Evolutionary conservation across 2,113 vertebrate species (phyloP).

Genomic region (Tragelaphus imberbis): DNA sequence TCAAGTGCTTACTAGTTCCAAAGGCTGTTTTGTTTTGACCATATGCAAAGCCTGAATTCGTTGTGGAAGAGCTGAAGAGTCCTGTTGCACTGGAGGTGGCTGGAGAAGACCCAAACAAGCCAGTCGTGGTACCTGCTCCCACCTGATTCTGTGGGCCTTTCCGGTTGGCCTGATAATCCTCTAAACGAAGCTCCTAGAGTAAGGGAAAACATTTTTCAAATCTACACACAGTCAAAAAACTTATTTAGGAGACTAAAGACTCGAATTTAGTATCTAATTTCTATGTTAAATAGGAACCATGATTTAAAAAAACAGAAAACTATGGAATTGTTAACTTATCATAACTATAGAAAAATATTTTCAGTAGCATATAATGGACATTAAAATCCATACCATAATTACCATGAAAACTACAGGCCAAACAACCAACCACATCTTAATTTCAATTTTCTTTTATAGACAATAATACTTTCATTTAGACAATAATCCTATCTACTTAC

Average conservation of each 20-base stretch:
- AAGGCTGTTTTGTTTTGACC: slow-evolving; percentile 91
- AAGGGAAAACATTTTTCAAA: neutral
- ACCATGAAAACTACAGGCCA: neutral
- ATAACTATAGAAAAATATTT: slow-evolving; percentile 19
- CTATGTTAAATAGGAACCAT: neutral
- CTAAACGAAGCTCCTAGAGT: slow-evolving; percentile 88
- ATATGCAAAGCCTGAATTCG: slow-evolving; percentile 90
- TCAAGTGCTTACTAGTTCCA: slow-evolving; percentile 85
- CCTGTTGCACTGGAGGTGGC: slow-evolving; percentile 89
- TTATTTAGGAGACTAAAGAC: neutral
- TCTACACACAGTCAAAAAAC: neutral
- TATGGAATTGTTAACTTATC: neutral
- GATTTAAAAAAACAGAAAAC: neutral
- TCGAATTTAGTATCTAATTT: neutral
- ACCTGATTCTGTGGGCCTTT: slow-evolving; percentile 93
- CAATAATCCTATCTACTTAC: neutral
- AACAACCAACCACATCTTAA: neutral
- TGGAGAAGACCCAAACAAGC: slow-evolving; percentile 86
- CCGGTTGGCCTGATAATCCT: slow-evolving; percentile 95
- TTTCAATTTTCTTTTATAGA: neutral
- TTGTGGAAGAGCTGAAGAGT: slow-evolving; percentile 89
- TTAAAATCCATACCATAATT: neutral
- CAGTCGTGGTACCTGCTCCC: slow-evolving; percentile 80
- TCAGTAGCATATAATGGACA: neutral
- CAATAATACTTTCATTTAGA: neutral